Evolutionary conservation across 2,113 vertebrate species (phyloP), one percentile per base, ranked within the genome.

Genomic region (Raja brachyura): DNA sequence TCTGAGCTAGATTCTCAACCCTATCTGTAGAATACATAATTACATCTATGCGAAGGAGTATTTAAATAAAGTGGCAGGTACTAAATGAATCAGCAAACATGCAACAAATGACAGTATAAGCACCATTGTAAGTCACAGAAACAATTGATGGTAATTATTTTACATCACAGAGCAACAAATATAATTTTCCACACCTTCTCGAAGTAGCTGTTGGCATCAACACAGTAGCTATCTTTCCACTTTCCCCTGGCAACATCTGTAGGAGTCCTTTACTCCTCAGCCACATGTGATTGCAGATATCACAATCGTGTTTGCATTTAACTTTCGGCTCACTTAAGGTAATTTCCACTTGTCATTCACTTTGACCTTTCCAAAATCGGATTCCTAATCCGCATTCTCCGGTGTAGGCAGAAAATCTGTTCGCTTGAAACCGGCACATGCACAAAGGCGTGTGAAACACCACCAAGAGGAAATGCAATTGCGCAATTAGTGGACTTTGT

Each of bases 201-300:
- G 90, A 92, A 73, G 31, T 92, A 92, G 66, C 33, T 92, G 68
- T 18, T 54, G 68, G 22, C 61, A 88, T 33, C 90, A 70, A 48
- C 33, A 54, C 79, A 5, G 31, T 4, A 54, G 20, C 8, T 74
- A 28, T 7, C 90, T 73, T 39, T 22, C 73, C 33, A 74, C 33
- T 6, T 39, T 92, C 63, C 33, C 54, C 39, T 92, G 90, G 90
- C 33, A 61, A 73, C 7, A 54, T 31, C 25, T 86, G 59, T 63
- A 22, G 48, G 66, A 70, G 22, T 54, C 20, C 4, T 68, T 68
- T 25, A 92, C 10, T 92, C 66, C 48, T 13, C 25, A 39, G 9
- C n/a, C 48, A 33, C 10, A 33, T 68, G 61, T 22, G 13, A 25
- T 90, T 90, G 63, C 16, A 66, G 9, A 70, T 66, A 90, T 10